Percentiles rank a stretch among this genome's conserved stretches.
These are phyloP conservation scores for Ctena decussata DNA, from an alignment of 2,888 invertebrate genomes.

Conservation along the genomic window DNA sequence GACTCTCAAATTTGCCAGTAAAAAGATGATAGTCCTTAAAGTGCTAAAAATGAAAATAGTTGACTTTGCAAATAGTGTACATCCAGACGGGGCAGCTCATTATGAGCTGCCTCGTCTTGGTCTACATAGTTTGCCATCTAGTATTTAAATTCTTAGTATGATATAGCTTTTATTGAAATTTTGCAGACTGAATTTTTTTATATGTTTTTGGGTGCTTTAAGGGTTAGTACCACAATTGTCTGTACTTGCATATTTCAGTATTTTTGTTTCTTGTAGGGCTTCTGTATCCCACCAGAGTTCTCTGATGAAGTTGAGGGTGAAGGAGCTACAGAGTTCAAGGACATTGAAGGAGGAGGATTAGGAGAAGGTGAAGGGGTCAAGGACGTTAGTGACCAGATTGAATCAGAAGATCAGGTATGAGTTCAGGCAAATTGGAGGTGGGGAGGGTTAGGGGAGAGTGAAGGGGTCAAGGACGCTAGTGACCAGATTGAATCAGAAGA, in stretches of 20 bases:
- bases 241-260: background rate
- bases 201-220: too few species aligned
- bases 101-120: too few species aligned
- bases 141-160: too few species aligned
- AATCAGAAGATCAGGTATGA: constrained; percentile 92
- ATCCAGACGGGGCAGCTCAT: too few species aligned
- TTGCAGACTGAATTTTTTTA: too few species aligned
- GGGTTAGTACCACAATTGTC: too few species aligned
- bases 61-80: too few species aligned
- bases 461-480: constrained; percentile 97
- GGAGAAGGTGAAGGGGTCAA: constrained; percentile 97
- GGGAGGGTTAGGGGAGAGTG: constrained; percentile 97
- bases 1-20: too few species aligned
- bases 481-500: constrained; percentile 95
- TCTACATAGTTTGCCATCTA: too few species aligned
- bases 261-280: constrained; percentile 90
- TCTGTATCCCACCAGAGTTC: constrained; percentile 96
- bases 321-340: constrained; percentile 87
- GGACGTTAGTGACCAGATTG: constrained; percentile 97
- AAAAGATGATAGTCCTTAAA: too few species aligned
- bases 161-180: too few species aligned
- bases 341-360: constrained; percentile 92
- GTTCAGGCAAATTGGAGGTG: constrained; percentile 89
- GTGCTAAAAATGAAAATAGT: too few species aligned
- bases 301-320: constrained; percentile 89